phyloP scores from a whole-genome alignment of 2,888 invertebrate species.

The Auanema sp. region DNA sequence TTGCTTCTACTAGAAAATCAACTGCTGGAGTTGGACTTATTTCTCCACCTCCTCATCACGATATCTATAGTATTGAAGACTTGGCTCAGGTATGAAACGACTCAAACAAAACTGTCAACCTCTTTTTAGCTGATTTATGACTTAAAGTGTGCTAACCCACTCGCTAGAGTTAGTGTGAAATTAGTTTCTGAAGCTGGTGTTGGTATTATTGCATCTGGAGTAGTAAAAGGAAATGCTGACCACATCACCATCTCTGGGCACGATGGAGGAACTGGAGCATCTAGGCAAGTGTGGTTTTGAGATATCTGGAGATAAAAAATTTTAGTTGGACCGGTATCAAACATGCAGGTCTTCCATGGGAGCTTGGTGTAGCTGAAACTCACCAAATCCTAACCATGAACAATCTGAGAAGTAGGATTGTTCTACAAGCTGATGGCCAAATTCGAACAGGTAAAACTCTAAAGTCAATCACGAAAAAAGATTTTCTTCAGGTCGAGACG shows the following conservation, averaged over 20 bases:
- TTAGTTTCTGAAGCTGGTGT: conserved; percentile 97
- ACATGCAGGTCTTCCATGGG: conserved; percentile 95
- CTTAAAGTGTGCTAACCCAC: conserved; percentile 93
- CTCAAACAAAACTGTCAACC: neutral
- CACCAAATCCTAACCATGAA: conserved; percentile 76
- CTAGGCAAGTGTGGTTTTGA: conserved; percentile 25
- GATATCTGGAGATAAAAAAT: neutral
- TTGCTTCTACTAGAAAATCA: conserved; percentile 90
- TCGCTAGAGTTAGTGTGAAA: conserved; percentile 92
- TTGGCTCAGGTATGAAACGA: conserved; percentile 78
- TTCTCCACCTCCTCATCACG: conserved; percentile 98
- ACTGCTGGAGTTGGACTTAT: conserved; percentile 95
- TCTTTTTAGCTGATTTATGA: conserved; percentile 81
- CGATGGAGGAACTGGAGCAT: conserved; percentile 96
- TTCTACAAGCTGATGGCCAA: conserved; percentile 94
- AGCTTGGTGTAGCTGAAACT: conserved; percentile 94
- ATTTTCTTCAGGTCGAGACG: conserved; percentile 77
- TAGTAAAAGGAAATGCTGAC: conserved; percentile 95
- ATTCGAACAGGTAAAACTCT: conserved; percentile 76
- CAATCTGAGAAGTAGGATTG: conserved; percentile 78
- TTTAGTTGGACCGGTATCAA: conserved; percentile 94
- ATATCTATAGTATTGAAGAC: conserved; percentile 99
- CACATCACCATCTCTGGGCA: conserved; percentile 98
- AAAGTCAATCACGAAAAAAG: neutral
- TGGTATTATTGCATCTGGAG: conserved; percentile 97